Evolutionary conservation across 2,888 invertebrate species (phyloP), one percentile per base, ranked within the genome.

Genomic region (Ectobius pallidus): DNA sequence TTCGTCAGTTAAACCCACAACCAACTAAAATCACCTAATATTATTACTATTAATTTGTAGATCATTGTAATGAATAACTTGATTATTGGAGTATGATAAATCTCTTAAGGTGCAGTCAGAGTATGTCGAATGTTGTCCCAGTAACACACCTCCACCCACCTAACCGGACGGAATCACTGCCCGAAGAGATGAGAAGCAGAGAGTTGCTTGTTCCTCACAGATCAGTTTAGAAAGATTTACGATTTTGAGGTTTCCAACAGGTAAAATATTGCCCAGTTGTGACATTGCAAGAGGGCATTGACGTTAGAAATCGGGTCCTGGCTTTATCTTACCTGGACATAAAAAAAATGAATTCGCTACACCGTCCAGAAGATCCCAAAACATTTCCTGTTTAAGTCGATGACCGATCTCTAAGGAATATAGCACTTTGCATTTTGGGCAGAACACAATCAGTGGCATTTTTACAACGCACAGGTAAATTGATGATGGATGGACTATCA

Each of bases 371-470:
- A 58, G 32, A n/a, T 20, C 32, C 32, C 2, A 2, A 58, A 58
- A 58, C 58, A 58, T 58, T 58, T 58, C 58, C 58, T 58, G 58
- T 58, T 58, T 58, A 20, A 58, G 58, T 58, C 58, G 58, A n/a
- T 58, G 58, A 58, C 58, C 58, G 58, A 58, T 58, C 58, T 58
- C 25, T 18, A 14, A 4, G 14, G 44, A n/a, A n/a, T 44, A 18
- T 7, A 18, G 18, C 18, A 22, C 18, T 7, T 20, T 20, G 14
- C 20, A 2, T 25, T 25, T 25, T 52, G 20, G 52, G 20, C 14
- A 14, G 39, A 52, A 22, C 20, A 52, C 52, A 52, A 52, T 52
- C 25, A 25, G 20, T 52, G 52, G 52, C 52, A 52, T 6, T 22
- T 52, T 52, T 52, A 52, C 25, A 52, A 22, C 52, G 16, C 25